These are phyloP conservation scores for Drosophila phalerata DNA, from an alignment of 2,888 invertebrate species.

Conservation along the genomic window DNA sequence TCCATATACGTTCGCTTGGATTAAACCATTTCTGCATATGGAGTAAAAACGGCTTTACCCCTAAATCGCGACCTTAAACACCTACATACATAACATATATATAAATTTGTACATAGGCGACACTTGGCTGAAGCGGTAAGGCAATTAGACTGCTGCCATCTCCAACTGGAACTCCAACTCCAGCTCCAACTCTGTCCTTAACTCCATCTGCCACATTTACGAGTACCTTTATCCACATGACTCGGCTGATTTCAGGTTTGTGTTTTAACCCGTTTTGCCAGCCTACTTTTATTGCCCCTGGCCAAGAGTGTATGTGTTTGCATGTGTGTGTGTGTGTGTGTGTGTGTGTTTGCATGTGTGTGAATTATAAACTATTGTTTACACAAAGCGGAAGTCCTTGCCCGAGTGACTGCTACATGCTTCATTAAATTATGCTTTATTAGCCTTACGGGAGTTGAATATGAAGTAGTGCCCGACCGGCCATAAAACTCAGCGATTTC, in stretches of 20 bases:
- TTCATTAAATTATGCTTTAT: slow-evolving; percentile 84
- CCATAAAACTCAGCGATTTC: slow-evolving; percentile 64
- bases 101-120: not conserved
- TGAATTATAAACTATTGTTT: slow-evolving; percentile 83
- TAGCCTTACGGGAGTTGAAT: slow-evolving; percentile 83
- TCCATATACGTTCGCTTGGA: not conserved
- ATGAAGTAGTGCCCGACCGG: slow-evolving; percentile 72
- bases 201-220: not conserved
- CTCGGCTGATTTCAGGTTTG: slow-evolving; percentile 56
- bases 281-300: slow-evolving; percentile 60
- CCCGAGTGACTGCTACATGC: slow-evolving; percentile 72
- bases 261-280: slow-evolving; percentile 63
- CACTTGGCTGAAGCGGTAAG: slow-evolving; percentile 16
- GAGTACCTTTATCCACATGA: slow-evolving; percentile 30
- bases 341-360: slow-evolving; percentile 43
- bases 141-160: slow-evolving; percentile 51
- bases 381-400: slow-evolving; percentile 78
- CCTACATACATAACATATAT: not conserved
- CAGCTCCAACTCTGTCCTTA: slow-evolving; percentile 5
- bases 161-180: slow-evolving; percentile 25
- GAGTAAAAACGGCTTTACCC: not conserved
- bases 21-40: slow-evolving; percentile 7
- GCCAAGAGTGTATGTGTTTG: slow-evolving; percentile 6
- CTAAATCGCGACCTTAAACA: slow-evolving; percentile 38
- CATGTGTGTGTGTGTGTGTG: slow-evolving; percentile 22